phyloP scores from a whole-genome alignment of 1,140 invertebrate species.

The Bombus sibiricus region DNA sequence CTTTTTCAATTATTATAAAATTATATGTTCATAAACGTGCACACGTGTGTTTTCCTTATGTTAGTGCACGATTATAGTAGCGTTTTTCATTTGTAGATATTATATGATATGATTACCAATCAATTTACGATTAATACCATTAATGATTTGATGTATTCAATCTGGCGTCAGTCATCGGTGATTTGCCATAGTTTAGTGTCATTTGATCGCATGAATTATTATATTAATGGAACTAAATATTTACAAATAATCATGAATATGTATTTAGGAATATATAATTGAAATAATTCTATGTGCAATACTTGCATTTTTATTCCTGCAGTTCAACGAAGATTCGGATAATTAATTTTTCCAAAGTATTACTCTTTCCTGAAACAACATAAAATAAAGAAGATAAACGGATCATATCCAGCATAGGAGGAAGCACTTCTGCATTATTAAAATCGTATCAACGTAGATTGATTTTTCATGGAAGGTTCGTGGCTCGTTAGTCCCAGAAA shows the following conservation, averaged over 20 bases:
- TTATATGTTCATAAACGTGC: too few relatives aligned
- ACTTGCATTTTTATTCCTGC: neutral
- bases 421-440: slow-evolving; percentile 12
- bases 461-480: slow-evolving; percentile 19
- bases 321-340: neutral
- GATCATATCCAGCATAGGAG: neutral
- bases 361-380: neutral
- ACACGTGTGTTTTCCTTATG: neutral
- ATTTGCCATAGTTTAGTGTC: slow-evolving; percentile 10
- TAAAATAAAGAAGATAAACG: neutral
- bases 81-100: neutral
- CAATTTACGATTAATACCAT: slow-evolving; percentile 19
- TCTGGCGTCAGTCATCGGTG: slow-evolving; percentile 6
- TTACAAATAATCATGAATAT: neutral
- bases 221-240: slow-evolving; percentile 6
- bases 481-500: slow-evolving; percentile 13
- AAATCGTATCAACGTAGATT: slow-evolving; percentile 28
- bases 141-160: slow-evolving; percentile 27
- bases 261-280: neutral
- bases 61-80: too few relatives aligned
- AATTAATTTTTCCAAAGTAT: neutral
- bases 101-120: neutral
- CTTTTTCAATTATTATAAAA: too few relatives aligned
- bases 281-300: too few relatives aligned
- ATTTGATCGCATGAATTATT: neutral